Evolutionary conservation across 2,888 invertebrate genomes (phyloP).

Genomic region (Heliconius aoede): DNA sequence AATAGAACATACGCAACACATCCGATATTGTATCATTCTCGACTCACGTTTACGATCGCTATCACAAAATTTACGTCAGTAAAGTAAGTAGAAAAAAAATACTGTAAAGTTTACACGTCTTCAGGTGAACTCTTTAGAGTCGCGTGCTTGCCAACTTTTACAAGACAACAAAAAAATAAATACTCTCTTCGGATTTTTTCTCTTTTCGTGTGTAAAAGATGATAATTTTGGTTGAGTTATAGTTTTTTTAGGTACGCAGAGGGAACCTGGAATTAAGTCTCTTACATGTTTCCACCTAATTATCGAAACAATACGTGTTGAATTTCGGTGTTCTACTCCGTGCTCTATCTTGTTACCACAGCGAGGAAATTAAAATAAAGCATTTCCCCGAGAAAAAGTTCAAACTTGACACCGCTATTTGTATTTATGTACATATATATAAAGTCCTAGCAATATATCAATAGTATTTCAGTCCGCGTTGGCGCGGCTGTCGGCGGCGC

Average conservation of each 20-base stretch:
- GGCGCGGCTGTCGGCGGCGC: slow-evolving; percentile 28
- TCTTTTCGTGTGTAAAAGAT: neutral
- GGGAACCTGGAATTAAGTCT: neutral
- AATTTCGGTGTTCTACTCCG: no score
- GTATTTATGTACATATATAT: neutral
- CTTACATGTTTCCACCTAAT: neutral
- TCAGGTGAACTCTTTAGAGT: neutral
- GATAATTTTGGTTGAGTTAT: neutral
- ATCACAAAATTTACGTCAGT: neutral
- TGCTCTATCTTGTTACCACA: neutral
- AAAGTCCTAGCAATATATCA: slow-evolving; percentile 24
- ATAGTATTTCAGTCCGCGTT: slow-evolving; percentile 11
- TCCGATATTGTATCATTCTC: slow-evolving; percentile 5
- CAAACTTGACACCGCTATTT: neutral
- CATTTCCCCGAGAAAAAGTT: neutral
- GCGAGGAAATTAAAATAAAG: neutral
- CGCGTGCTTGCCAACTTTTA: neutral
- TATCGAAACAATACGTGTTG: neutral
- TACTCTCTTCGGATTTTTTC: neutral
- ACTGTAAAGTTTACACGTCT: neutral
- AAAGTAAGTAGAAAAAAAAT: slow-evolving; percentile 1
- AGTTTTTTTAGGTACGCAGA: neutral
- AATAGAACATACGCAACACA: slow-evolving; percentile 9
- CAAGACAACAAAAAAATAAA: neutral
- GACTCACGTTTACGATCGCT: slow-evolving; percentile 1